These are phyloP conservation scores for Orcinus orca DNA, from an alignment of 2,113 vertebrate genomes.

Conservation along the genomic window DNA sequence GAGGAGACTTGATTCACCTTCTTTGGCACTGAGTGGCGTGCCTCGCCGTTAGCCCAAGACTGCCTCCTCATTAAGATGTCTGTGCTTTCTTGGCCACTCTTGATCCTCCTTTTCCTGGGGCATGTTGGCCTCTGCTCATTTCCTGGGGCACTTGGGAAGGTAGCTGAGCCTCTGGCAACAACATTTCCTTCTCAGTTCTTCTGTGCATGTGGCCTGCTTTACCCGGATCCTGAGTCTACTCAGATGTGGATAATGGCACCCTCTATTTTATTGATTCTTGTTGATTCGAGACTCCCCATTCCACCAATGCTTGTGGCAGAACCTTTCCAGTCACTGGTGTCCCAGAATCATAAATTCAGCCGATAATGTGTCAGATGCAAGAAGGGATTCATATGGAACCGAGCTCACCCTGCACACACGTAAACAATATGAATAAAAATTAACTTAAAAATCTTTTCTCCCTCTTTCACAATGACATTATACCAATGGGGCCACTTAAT, in stretches of 20 bases:
- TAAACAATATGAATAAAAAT: slow-evolving; percentile 61
- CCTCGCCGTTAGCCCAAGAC: fast-evolving
- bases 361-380: not conserved
- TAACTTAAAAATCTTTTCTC: slow-evolving; percentile 51
- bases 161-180: not conserved
- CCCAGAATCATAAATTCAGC: not conserved
- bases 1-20: not conserved
- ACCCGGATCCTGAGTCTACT: not conserved
- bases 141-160: not conserved
- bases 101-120: not conserved
- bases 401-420: fast-evolving
- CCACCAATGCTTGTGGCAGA: not conserved
- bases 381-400: not conserved
- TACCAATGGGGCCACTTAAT: slow-evolving; percentile 26
- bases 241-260: fast-evolving
- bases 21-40: fast-evolving
- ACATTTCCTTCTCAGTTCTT: not conserved
- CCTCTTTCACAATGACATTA: slow-evolving; percentile 44
- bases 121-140: not conserved
- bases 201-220: fast-evolving
- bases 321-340: not conserved
- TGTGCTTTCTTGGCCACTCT: fast-evolving
- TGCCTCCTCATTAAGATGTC: fast-evolving
- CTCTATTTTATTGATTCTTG: not conserved
- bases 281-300: not conserved